These are phyloP conservation scores for Caenorhabditis latens DNA, from an alignment of 1,140 invertebrate species.

Conservation along the genomic window DNA sequence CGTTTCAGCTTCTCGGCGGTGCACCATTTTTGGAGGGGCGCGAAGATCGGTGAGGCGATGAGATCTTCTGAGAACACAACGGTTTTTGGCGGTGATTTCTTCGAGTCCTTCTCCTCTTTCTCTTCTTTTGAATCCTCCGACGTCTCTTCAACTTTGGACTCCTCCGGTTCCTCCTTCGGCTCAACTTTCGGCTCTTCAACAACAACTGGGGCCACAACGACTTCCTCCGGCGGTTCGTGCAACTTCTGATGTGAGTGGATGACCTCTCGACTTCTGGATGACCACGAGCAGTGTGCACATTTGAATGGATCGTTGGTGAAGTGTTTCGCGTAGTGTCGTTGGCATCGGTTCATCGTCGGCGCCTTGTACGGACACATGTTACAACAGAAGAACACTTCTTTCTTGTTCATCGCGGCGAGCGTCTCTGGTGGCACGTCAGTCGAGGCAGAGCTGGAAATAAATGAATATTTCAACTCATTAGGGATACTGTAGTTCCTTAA, in stretches of 20 bases:
- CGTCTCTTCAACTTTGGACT: neutral
- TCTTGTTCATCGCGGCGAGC: neutral
- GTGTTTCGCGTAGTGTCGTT: conserved; percentile 14
- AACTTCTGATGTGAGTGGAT: neutral
- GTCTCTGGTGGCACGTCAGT: neutral
- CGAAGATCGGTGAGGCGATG: neutral
- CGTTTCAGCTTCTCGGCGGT: neutral
- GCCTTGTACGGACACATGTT: conserved; percentile 29
- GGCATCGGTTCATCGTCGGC: neutral
- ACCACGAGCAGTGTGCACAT: neutral
- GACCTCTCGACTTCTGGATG: neutral
- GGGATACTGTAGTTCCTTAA: too few relatives aligned
- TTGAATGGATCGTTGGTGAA: conserved; percentile 6
- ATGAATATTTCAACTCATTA: too few relatives aligned
- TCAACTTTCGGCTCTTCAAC: too few relatives aligned
- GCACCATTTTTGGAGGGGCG: neutral
- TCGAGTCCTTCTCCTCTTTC: too few relatives aligned
- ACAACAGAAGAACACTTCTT: conserved; percentile 1
- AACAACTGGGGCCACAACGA: neutral
- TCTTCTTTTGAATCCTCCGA: neutral
- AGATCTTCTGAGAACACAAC: neutral
- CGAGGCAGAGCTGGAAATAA: neutral
- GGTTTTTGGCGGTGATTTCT: neutral
- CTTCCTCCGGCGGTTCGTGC: neutral
- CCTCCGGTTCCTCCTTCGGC: neutral